Conservation (phyloP, 2,888 invertebrate species). For the Aspidiotus rigidus region DNA sequence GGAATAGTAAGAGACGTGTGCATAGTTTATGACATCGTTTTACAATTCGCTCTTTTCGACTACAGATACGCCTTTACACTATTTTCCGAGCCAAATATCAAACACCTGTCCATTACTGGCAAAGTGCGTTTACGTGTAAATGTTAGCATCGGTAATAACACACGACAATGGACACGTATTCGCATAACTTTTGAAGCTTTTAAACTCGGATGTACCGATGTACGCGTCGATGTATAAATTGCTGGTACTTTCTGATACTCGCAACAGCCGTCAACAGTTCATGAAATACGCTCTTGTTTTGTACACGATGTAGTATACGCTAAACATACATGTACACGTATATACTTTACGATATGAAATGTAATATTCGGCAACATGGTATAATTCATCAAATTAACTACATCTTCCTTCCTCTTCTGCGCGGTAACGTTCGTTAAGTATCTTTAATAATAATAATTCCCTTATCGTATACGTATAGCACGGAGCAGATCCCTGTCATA, state of each 20-base stretch:
- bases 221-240: no score
- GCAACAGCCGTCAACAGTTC: no score
- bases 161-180: background rate
- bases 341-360: no score
- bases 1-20: no score
- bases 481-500: no score
- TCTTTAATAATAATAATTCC: conserved; percentile 1
- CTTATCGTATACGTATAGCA: background rate
- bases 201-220: background rate
- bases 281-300: no score
- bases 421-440: background rate
- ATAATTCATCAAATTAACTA: conserved; percentile 1
- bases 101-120: conserved; percentile 1
- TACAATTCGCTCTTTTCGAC: no score
- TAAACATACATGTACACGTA: no score
- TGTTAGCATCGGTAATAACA: background rate
- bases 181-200: background rate
- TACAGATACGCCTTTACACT: no score
- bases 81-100: background rate
- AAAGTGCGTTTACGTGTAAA: background rate
- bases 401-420: conserved; percentile 1
- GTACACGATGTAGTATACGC: no score
- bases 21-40: no score
- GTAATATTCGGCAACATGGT: background rate
- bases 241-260: no score